These are phyloP conservation scores for Eristalis pertinax DNA, from an alignment of 2,888 invertebrate species.

Conservation along the genomic window DNA sequence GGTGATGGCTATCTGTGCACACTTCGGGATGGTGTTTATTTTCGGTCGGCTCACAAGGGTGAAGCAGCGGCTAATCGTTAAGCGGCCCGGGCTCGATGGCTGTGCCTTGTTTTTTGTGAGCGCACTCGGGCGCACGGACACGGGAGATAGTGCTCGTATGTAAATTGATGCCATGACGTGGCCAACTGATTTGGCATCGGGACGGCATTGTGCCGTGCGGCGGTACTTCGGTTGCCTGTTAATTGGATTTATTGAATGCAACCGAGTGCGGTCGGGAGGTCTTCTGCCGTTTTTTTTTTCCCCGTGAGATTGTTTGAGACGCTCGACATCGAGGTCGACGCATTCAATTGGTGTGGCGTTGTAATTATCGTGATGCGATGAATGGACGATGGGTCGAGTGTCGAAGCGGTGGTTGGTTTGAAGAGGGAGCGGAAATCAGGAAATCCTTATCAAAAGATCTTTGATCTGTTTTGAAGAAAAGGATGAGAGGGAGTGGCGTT, in stretches of 20 bases:
- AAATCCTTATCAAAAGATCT: not conserved
- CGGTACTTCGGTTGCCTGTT: not conserved
- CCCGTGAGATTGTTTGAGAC: not conserved
- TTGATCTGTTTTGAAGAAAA: not conserved
- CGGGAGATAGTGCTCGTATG: conserved; percentile 17
- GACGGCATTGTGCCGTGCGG: not conserved
- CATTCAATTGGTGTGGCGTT: not conserved
- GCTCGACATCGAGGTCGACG: not conserved
- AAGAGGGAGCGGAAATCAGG: not conserved
- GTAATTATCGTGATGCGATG: not conserved
- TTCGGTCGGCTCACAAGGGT: conserved; percentile 44
- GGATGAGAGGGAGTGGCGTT: not conserved
- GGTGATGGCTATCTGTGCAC: conserved; percentile 20
- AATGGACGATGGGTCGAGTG: not conserved
- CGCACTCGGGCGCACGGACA: not conserved
- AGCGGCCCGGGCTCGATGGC: not conserved
- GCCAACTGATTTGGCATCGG: conserved; percentile 36
- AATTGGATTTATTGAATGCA: conserved; percentile 24
- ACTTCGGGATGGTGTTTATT: conserved; percentile 43
- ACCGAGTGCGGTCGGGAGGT: not conserved
- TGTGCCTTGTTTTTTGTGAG: too few relatives aligned
- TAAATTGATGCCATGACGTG: conserved; percentile 63
- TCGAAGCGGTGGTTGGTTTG: not conserved
- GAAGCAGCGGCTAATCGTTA: conserved; percentile 64
- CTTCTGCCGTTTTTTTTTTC: not conserved